phyloP scores from a whole-genome alignment of 2,113 vertebrate genomes.

The Phalacrocorax aristotelis region DNA sequence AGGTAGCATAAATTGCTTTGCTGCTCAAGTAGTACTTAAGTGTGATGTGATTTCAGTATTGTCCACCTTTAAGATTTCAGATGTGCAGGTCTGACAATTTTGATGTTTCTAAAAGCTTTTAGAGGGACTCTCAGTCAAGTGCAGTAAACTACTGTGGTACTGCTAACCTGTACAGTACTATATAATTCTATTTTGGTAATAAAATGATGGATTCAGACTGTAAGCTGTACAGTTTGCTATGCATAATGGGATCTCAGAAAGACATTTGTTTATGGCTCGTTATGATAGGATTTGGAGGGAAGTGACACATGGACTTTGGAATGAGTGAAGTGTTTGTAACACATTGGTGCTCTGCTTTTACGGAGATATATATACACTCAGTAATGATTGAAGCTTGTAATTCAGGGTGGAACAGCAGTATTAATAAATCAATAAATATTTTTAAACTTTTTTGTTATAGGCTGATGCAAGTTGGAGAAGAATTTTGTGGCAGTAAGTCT shows the following conservation, averaged over 20 bases:
- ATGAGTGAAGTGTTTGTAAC: neutral
- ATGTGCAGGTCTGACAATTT: neutral
- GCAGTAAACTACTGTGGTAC: neutral
- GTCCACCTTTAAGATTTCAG: neutral
- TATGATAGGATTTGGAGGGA: neutral
- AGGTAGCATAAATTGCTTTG: neutral
- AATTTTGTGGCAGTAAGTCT: constrained; percentile 97
- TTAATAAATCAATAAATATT: neutral
- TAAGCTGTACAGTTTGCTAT: neutral
- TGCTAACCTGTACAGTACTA: neutral
- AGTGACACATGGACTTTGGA: neutral
- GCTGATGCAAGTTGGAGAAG: constrained; percentile 96
- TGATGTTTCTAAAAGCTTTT: neutral
- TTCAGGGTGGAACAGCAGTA: neutral
- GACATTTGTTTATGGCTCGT: neutral
- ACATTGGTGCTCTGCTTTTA: neutral
- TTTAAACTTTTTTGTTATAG: constrained; percentile 66
- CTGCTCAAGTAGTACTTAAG: neutral
- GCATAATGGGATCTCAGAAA: neutral
- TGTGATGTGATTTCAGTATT: neutral
- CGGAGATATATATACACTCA: neutral
- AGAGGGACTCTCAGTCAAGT: neutral
- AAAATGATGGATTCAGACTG: neutral
- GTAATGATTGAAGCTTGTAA: neutral
- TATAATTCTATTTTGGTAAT: neutral